phyloP scores from a whole-genome alignment of 2,113 vertebrate species.

The Corythaixoides concolor region DNA sequence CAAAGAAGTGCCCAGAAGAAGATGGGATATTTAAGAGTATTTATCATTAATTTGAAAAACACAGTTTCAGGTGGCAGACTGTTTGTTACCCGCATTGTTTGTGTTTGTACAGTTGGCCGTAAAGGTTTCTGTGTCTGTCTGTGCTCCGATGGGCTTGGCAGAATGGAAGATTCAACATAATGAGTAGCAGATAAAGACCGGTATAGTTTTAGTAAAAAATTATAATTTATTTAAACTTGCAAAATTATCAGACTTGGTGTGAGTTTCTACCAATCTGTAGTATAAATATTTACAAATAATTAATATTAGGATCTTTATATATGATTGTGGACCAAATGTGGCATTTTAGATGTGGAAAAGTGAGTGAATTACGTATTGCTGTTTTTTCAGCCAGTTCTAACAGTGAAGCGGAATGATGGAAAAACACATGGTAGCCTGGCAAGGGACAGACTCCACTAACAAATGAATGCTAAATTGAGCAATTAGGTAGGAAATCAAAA shows the following conservation, averaged over 20 bases:
- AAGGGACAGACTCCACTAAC: not conserved
- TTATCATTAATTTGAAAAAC: not conserved
- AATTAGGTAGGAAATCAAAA: conserved; percentile 38
- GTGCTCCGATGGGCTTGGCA: not conserved
- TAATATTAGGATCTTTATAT: not conserved
- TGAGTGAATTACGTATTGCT: not conserved
- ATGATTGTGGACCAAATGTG: not conserved
- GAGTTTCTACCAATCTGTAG: not conserved
- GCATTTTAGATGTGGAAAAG: not conserved
- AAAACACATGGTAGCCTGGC: conserved; percentile 4
- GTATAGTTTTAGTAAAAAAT: not conserved
- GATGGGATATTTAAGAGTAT: not conserved
- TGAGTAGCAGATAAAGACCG: not conserved
- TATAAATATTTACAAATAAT: not conserved
- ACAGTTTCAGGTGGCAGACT: not conserved
- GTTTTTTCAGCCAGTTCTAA: not conserved
- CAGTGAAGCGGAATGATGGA: not conserved
- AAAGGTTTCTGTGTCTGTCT: not conserved
- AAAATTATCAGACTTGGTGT: not conserved
- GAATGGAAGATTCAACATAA: not conserved
- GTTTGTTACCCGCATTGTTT: not conserved
- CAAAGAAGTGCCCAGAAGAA: not conserved
- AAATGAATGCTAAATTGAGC: not conserved
- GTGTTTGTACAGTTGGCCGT: not conserved
- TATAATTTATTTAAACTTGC: not conserved